These are phyloP conservation scores for Macrotus californicus DNA, from an alignment of 2,113 vertebrate species.

Conservation along the genomic window DNA sequence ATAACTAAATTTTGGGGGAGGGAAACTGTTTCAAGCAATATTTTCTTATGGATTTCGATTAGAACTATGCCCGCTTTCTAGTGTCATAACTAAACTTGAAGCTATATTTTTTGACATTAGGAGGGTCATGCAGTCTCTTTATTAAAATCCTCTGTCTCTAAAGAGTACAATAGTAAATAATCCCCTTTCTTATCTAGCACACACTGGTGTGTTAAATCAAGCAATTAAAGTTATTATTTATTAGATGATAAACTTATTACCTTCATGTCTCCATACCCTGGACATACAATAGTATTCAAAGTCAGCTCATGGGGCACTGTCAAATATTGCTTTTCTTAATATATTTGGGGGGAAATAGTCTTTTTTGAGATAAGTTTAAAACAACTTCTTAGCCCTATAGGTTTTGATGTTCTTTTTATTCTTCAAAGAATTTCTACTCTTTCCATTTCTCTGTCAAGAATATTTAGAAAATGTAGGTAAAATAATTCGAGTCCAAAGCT, in stretches of 20 bases:
- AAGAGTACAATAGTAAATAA: neutral
- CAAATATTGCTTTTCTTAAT: neutral
- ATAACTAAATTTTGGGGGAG: neutral
- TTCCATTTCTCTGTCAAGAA: neutral
- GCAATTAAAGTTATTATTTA: neutral
- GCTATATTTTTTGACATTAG: neutral
- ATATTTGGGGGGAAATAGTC: neutral
- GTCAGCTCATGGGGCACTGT: neutral
- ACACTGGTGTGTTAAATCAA: neutral
- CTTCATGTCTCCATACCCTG: neutral
- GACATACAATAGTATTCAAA: neutral
- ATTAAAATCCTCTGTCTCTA: neutral
- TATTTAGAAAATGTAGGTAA: neutral
- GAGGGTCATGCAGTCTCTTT: neutral
- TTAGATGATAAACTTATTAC: neutral
- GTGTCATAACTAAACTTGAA: neutral
- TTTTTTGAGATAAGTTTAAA: neutral
- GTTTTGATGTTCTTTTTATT: neutral
- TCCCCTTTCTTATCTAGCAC: neutral
- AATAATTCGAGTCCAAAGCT: neutral
- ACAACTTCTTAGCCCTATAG: neutral
- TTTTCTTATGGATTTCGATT: neutral
- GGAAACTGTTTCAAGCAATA: neutral
- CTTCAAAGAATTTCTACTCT: neutral
- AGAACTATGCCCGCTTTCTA: neutral